Percentiles rank a stretch among this genome's conserved stretches.
phyloP scores from a whole-genome alignment of 2,888 invertebrate genomes.

The Apotomis capreana region DNA sequence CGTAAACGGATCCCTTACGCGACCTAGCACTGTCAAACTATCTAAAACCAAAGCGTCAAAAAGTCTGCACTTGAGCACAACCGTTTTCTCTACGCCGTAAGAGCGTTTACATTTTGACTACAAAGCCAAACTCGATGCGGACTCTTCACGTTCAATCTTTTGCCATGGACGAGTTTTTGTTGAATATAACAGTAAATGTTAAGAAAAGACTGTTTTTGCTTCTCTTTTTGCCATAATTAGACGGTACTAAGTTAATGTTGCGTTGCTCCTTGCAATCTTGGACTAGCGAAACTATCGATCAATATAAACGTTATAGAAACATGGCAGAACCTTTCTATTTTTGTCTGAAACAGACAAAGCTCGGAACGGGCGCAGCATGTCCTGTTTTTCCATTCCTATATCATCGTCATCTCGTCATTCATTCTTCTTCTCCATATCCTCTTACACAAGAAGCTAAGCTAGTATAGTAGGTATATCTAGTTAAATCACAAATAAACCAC shows the following conservation, averaged over 20 bases:
- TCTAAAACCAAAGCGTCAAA: not conserved
- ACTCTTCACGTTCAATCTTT: not conserved
- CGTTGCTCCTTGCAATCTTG: not conserved
- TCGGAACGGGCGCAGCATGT: too few relatives aligned
- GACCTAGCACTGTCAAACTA: not conserved
- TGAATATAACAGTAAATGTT: slow-evolving; percentile 24
- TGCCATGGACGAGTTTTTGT: slow-evolving; percentile 28
- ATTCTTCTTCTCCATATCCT: too few relatives aligned
- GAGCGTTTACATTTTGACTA: slow-evolving; percentile 8
- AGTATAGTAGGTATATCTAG: too few relatives aligned
- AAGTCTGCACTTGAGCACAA: not conserved
- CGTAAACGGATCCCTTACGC: not conserved
- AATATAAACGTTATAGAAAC: not conserved
- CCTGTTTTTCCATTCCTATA: too few relatives aligned
- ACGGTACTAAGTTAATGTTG: not conserved
- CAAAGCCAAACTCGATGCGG: not conserved
- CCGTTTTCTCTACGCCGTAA: not conserved
- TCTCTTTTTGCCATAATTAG: slow-evolving; percentile 9
- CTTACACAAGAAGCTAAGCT: too few relatives aligned
- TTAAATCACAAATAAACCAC: too few relatives aligned
- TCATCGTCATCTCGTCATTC: too few relatives aligned
- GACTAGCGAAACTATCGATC: not conserved
- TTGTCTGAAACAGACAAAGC: too few relatives aligned
- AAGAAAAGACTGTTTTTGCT: slow-evolving; percentile 9
- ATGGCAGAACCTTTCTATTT: too few relatives aligned